Conservation (phyloP, 2,888 invertebrate genomes). For the Tolmerus cingulatus region DNA sequence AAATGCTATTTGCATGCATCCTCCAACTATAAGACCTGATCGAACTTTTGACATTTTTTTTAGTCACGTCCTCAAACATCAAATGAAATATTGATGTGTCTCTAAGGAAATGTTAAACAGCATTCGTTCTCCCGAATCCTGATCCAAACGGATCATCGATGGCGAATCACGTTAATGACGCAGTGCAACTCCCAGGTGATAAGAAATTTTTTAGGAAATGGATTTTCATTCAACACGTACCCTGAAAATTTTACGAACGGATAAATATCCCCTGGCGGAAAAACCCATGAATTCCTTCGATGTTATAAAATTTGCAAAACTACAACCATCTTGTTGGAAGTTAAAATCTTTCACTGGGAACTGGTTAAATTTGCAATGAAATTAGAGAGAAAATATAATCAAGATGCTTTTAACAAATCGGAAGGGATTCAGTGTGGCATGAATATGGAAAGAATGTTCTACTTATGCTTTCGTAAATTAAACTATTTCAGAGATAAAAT, state of each 20-base stretch:
- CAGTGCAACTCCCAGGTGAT: not conserved
- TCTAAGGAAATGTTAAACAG: not conserved
- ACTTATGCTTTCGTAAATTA: not conserved
- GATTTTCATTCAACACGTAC: not conserved
- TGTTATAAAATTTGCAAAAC: not conserved
- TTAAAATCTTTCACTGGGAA: not conserved
- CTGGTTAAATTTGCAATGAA: not conserved
- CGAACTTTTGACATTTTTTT: conserved; percentile 19
- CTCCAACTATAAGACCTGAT: not conserved
- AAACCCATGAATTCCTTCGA: not conserved
- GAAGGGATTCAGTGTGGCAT: not conserved
- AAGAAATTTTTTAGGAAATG: not conserved
- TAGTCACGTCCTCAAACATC: conserved; percentile 14
- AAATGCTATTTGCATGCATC: not conserved
- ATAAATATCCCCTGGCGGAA: not conserved
- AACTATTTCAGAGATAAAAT: not conserved
- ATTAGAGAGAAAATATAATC: not conserved
- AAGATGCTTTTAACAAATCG: not conserved
- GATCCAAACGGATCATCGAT: not conserved
- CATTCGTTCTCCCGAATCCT: not conserved
- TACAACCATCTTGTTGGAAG: not conserved
- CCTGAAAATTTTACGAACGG: not conserved
- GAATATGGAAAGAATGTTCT: not conserved
- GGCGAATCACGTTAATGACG: not conserved
- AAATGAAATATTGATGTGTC: conserved; percentile 20